Base-by-base conservation (phyloP, 2,797 vertebrate genomes). In the Cirrhinus molitorella region DNA sequence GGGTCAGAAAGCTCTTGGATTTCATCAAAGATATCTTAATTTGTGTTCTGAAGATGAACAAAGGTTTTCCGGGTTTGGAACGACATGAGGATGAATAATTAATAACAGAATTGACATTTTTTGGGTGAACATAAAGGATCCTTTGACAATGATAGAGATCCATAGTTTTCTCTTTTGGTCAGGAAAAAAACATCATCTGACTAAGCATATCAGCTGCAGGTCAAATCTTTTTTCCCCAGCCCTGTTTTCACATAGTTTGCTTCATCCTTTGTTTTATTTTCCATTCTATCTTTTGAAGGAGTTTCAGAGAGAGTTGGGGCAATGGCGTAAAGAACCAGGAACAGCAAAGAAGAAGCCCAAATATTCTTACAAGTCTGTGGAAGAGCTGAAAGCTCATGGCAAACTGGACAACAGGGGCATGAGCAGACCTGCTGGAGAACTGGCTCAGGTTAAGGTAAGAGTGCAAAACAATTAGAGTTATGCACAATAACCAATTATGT, bases 401-500 rank as follows among this genome's bases (percentile, higher is more conserved):
- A 96, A 96, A 89, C 89, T 97, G 40, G 89, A 86, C 1, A 95
- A 89, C 74, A 96, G 95, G 89, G 92, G 93, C 84, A 94, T 96
- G 21, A 85, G 92, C 0, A 90, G 94, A 6, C 96, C 98, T 12
- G 97, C 97, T 88, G 97, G 97, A 89, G 97, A 99, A 89, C 91
- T 99, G 71, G 96, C 98, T 31, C 97, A 99, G 88, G 98, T 99
- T 88, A 99, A 99, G 96, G 98, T 99, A 89, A 63, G 91, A 85
- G 84, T 23, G 9, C 28, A 40, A 43, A 43, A 53, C 6, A 21
- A 11, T 65, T 28, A 2, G 19, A 53, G 34, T 10, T 66, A n/a
- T 14, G 61, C 5, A 34, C 6, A 63, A 72, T 34, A 57, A n/a
- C 21, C n/a, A n/a, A n/a, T n/a, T n/a, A n/a, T 4, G 4, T 19